Evolutionary conservation across 2,797 vertebrate species (phyloP).

Genomic region (Lacerta viridis): DNA sequence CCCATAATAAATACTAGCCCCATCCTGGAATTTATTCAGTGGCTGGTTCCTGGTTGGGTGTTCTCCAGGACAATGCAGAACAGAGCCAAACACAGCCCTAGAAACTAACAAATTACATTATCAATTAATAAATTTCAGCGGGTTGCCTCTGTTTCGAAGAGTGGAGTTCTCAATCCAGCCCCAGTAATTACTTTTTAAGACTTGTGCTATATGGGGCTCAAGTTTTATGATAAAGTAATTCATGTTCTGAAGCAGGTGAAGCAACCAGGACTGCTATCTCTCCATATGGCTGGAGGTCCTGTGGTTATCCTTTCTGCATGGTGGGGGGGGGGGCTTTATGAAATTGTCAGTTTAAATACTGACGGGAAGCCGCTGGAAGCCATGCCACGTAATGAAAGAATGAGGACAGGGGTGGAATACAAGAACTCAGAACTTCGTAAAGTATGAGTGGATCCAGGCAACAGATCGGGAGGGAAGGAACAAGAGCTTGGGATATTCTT

Average conservation of each 20-base stretch:
- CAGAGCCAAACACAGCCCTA: too few species aligned
- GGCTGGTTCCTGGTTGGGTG: too few species aligned
- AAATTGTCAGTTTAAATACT: slow-evolving; percentile 27
- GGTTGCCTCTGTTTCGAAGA: slow-evolving; percentile 5
- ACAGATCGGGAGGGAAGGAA: slow-evolving; percentile 26
- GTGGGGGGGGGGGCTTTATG: slow-evolving; percentile 17
- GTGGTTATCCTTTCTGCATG: slow-evolving; percentile 19
- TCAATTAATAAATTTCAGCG: too few species aligned
- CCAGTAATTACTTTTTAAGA: neutral
- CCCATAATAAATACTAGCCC: too few species aligned
- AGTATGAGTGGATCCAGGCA: neutral
- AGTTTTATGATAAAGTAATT: slow-evolving; percentile 34
- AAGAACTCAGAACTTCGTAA: slow-evolving; percentile 31
- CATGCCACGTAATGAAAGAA: slow-evolving; percentile 21
- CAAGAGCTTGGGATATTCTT: slow-evolving; percentile 14
- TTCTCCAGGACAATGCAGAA: too few species aligned
- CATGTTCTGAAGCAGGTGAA: neutral
- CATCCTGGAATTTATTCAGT: too few species aligned
- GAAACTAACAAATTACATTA: too few species aligned
- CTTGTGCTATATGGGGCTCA: neutral
- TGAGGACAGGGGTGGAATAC: neutral
- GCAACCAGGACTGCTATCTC: slow-evolving; percentile 12
- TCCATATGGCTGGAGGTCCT: slow-evolving; percentile 22
- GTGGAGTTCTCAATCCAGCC: neutral
- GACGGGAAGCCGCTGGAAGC: slow-evolving; percentile 25